Conservation (phyloP, 1,140 invertebrate species). For the Bombus waltoni region DNA sequence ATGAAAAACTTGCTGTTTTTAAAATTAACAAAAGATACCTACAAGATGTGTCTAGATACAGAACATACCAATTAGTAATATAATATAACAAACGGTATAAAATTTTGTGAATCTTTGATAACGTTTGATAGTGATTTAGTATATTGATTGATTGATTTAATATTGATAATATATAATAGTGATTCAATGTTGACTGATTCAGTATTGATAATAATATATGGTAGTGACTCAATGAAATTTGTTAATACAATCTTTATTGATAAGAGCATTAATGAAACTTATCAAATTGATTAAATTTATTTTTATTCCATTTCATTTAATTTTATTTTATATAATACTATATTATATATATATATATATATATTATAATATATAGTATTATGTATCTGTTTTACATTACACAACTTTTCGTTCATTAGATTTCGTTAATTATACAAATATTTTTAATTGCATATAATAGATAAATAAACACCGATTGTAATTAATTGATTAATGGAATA, state of each 20-base stretch:
- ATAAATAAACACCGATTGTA: too few species aligned
- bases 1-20: not conserved
- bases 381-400: too few species aligned
- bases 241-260: not conserved
- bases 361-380: too few species aligned
- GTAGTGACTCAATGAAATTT: not conserved
- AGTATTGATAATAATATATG: not conserved
- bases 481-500: too few species aligned
- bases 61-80: too few species aligned
- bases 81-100: not conserved
- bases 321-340: not conserved
- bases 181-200: too few species aligned
- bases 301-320: not conserved
- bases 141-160: too few species aligned
- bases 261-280: not conserved
- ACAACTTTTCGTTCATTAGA: too few species aligned
- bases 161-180: too few species aligned
- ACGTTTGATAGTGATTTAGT: too few species aligned
- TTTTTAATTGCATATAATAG: not conserved
- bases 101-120: not conserved
- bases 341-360: not conserved
- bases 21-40: not conserved
- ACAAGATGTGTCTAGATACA: too few species aligned
- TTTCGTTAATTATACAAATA: not conserved
- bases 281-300: not conserved